These are phyloP conservation scores for Nicator chloris DNA, from an alignment of 2,113 vertebrate species.

Conservation along the genomic window DNA sequence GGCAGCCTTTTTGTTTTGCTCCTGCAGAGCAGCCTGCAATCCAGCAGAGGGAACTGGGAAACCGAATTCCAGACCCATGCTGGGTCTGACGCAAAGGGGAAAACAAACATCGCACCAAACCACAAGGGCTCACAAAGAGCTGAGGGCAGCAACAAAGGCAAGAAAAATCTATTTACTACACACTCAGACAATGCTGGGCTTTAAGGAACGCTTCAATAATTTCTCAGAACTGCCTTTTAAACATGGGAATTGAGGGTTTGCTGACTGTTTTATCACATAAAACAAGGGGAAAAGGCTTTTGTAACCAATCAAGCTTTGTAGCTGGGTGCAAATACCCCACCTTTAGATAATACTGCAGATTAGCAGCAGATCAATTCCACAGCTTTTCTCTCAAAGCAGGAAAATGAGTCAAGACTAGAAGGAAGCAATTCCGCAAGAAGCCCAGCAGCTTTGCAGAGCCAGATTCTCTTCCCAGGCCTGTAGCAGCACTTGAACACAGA, in stretches of 20 bases:
- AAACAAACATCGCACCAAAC: constrained; percentile 23
- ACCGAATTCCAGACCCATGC: constrained; percentile 42
- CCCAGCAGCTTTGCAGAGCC: neutral
- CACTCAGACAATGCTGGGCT: neutral
- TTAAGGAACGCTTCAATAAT: neutral
- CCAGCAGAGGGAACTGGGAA: constrained; percentile 62
- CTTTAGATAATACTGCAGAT: neutral
- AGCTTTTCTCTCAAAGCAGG: neutral
- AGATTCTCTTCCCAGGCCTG: neutral
- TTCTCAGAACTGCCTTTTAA: neutral
- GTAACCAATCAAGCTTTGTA: neutral
- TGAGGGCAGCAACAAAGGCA: neutral
- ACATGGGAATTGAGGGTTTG: neutral
- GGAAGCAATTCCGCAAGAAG: neutral
- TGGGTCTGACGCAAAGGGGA: constrained; percentile 47
- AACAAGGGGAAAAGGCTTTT: neutral
- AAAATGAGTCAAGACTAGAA: neutral
- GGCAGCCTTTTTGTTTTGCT: constrained; percentile 42
- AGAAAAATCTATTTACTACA: neutral
- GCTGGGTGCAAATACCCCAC: neutral
- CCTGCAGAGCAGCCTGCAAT: constrained; percentile 48
- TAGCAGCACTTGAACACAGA: neutral
- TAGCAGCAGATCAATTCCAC: neutral
- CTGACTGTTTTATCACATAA: neutral
- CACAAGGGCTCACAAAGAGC: neutral